phyloP scores from a whole-genome alignment of 2,797 vertebrate genomes.

The Acrossocheilus wenchowensis region DNA sequence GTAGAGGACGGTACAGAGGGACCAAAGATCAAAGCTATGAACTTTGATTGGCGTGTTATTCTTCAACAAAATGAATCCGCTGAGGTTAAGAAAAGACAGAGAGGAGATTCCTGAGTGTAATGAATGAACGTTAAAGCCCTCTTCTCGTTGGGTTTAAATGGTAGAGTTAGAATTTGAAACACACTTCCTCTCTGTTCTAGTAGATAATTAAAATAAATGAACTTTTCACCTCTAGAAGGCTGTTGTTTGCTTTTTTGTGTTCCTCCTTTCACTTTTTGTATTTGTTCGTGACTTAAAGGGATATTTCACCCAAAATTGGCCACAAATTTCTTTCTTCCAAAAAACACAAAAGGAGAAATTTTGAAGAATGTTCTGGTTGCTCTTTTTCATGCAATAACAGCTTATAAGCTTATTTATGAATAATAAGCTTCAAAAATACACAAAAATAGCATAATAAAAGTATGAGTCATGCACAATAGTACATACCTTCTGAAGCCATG shows the following conservation, averaged over 20 bases:
- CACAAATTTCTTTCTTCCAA: neutral
- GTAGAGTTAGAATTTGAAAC: conserved; percentile 25
- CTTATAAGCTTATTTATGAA: too few relatives aligned
- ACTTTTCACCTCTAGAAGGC: conserved; percentile 15
- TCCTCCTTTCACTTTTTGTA: neutral
- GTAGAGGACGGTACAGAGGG: neutral
- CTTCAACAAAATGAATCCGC: neutral
- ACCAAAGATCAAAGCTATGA: conserved; percentile 9
- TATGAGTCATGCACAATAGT: neutral
- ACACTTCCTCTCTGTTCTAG: conserved; percentile 32
- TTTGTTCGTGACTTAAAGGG: neutral
- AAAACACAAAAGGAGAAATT: neutral
- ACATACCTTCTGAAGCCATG: neutral
- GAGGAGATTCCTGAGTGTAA: neutral
- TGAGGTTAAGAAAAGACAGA: neutral
- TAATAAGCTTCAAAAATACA: neutral
- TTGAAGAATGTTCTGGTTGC: too few relatives aligned
- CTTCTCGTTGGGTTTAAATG: neutral
- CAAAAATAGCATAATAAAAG: neutral
- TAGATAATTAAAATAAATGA: conserved; percentile 31
- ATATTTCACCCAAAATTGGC: neutral
- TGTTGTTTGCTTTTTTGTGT: neutral
- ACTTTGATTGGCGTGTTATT: neutral
- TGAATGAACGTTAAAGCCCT: neutral
- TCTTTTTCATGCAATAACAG: neutral